Evolutionary conservation across 2,797 vertebrate genomes (phyloP).

Genomic region (Phylloscopus collybita): DNA sequence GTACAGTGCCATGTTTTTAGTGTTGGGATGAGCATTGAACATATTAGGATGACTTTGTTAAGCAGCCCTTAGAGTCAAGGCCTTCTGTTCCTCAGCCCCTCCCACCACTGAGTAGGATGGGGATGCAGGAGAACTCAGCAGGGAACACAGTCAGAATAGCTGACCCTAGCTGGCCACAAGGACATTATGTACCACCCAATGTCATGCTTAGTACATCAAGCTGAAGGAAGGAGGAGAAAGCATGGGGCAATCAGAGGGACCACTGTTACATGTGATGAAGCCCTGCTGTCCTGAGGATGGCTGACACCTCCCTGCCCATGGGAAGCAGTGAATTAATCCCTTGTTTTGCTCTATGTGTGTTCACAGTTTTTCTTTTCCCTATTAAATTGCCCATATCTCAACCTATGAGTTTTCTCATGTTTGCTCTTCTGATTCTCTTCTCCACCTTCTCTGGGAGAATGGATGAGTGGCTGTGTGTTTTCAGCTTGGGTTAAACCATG

Average conservation of each 20-base stretch:
- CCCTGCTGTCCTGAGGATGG: background rate
- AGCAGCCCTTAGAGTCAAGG: background rate
- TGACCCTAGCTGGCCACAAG: background rate
- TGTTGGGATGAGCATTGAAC: background rate
- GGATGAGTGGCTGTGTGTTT: background rate
- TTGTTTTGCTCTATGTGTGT: background rate
- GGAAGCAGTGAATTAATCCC: background rate
- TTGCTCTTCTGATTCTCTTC: background rate
- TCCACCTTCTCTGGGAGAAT: background rate
- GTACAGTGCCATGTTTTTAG: background rate
- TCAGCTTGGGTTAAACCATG: background rate
- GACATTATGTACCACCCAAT: fast-evolving
- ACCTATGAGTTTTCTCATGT: background rate
- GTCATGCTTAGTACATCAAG: background rate
- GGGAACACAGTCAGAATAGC: too few species aligned
- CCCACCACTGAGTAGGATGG: background rate
- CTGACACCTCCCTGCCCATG: background rate
- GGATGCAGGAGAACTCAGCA: too few species aligned
- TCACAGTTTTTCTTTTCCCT: background rate
- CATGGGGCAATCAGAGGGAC: background rate
- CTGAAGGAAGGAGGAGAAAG: background rate
- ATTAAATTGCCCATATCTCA: background rate
- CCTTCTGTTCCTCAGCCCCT: background rate
- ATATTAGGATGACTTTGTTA: background rate
- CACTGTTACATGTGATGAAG: too few species aligned